phyloP scores from a whole-genome alignment of 2,113 vertebrate genomes.

The Tetrax tetrax region DNA sequence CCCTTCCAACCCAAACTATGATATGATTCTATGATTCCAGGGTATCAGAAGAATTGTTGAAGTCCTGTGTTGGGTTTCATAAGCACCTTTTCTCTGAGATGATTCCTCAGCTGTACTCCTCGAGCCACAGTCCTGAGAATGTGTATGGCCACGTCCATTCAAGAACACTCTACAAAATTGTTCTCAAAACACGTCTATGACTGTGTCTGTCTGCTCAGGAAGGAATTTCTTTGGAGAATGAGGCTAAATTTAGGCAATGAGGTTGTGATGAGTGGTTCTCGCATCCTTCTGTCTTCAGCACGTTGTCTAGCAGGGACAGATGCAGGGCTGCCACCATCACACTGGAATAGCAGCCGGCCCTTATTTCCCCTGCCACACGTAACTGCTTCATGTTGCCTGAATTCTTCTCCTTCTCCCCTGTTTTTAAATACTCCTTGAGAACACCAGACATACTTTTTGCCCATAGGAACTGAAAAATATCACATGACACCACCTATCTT shows the following conservation, averaged over 20 bases:
- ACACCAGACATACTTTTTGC: not conserved
- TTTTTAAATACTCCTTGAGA: not conserved
- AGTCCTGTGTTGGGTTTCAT: not conserved
- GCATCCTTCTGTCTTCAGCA: not conserved
- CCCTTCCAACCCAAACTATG: too few relatives aligned
- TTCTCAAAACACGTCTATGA: not conserved
- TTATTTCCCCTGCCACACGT: not conserved
- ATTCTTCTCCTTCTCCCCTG: not conserved
- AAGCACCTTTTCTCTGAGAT: not conserved
- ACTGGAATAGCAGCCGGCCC: not conserved
- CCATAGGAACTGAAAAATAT: not conserved
- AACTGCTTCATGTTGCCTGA: not conserved
- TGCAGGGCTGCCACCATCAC: rapidly evolving
- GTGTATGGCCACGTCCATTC: rapidly evolving
- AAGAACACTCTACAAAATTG: rapidly evolving
- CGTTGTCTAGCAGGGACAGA: not conserved
- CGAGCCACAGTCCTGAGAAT: rapidly evolving
- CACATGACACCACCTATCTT: not conserved
- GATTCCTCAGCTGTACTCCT: not conserved
- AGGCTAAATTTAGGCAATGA: not conserved
- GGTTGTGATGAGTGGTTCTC: not conserved
- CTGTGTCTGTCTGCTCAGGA: not conserved
- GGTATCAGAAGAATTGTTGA: not conserved
- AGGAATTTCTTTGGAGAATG: not conserved
- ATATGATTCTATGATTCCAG: too few relatives aligned